Evolutionary conservation across 2,113 vertebrate species (phyloP), one percentile per base, ranked within the genome.

Genomic region (Eudyptes chrysolophus): DNA sequence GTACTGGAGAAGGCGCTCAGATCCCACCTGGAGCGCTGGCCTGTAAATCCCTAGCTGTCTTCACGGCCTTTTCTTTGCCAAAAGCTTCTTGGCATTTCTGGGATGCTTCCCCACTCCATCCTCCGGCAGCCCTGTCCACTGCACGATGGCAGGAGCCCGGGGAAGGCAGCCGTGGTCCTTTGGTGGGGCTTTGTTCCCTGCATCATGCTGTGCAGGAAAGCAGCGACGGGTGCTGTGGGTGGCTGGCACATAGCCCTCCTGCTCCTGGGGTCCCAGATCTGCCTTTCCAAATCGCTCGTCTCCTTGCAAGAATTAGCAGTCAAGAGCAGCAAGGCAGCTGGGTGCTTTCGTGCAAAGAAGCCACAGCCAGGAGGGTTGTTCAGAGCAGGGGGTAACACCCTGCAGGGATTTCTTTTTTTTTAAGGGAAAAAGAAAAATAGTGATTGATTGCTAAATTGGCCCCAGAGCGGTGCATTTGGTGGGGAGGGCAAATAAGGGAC

Each of bases 1-100:
- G 0, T 48, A 1, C 19, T 29, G 57, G 74, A 46, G 70, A 55
- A 46, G 46, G 42, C 0, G 0, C 52, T 87, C 4, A 3, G 30
- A 34, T 65, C 79, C 94, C 57, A 3, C 87, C 82, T 27, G 61
- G 74, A 60, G 15, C 1, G 11, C 76, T 83, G 48, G 21, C 42
- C n/a, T 58, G 42, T 46, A 68, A 76, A 84, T 64, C n/a, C 65
- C 36, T 38, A 42, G 29, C n/a, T 22, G 3, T 32, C 66, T 64
- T 87, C n/a, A 14, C 0, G 2, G 12, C 13, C 34, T 86, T 66
- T n/a, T 8, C 61, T 42, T 52, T 77, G 30, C 81, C 17, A 2
- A 79, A 34, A 81, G 36, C 36, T 84, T 70, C 21, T 26, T 62
- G 46, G 21, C 1, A 1, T 49, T 96, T 76, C 52, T 7, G 46